These are phyloP conservation scores for Leptinotarsa lineolata DNA, from an alignment of 1,140 invertebrate species.

Conservation along the genomic window DNA sequence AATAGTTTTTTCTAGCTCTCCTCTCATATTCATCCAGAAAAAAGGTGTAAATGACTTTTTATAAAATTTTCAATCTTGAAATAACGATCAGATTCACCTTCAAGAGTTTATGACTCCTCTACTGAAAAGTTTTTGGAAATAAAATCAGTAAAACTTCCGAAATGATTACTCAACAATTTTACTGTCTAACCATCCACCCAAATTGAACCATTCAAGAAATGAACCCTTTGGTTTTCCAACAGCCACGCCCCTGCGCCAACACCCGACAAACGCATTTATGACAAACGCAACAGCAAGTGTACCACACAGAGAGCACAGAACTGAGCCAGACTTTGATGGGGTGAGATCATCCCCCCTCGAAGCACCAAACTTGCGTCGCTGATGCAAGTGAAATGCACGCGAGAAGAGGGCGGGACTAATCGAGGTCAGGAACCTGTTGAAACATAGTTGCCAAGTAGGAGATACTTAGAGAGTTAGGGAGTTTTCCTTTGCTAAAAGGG, in stretches of 20 bases:
- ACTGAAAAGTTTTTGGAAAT: too few relatives aligned
- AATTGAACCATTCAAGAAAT: background rate
- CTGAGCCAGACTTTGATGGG: slow-evolving; percentile 26
- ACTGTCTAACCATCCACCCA: too few relatives aligned
- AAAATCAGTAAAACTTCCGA: too few relatives aligned
- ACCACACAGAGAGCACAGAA: slow-evolving; percentile 5
- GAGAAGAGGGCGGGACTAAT: slow-evolving; percentile 40
- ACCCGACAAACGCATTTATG: slow-evolving; percentile 9
- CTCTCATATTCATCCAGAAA: too few relatives aligned
- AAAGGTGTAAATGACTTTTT: too few relatives aligned
- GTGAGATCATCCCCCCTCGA: slow-evolving; percentile 24
- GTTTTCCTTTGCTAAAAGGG: background rate
- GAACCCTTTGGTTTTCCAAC: background rate
- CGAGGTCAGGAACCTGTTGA: slow-evolving; percentile 51
- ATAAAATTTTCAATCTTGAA: too few relatives aligned
- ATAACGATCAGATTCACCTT: too few relatives aligned
- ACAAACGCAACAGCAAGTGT: slow-evolving; percentile 25
- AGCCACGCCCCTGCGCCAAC: background rate
- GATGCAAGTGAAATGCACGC: slow-evolving; percentile 45
- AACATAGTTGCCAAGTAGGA: background rate
- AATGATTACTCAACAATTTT: too few relatives aligned
- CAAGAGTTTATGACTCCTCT: too few relatives aligned
- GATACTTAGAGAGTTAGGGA: background rate
- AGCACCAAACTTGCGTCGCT: slow-evolving; percentile 13
- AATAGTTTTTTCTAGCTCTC: too few relatives aligned